These are phyloP conservation scores for Heterodera schachtii DNA, from an alignment of 1,140 invertebrate species.

Conservation along the genomic window DNA sequence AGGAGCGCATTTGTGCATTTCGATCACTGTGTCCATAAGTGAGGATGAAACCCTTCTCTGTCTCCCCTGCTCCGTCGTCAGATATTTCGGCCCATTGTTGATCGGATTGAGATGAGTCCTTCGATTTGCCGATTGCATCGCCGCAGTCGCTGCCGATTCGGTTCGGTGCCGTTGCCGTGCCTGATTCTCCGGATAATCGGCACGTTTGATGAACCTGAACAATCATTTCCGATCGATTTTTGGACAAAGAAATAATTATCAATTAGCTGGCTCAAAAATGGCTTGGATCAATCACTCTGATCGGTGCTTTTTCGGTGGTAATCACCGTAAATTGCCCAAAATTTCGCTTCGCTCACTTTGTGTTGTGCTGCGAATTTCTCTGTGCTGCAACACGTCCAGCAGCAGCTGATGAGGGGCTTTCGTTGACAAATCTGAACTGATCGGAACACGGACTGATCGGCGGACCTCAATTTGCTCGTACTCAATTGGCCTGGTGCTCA, in stretches of 20 bases:
- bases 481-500: background rate
- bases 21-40: conserved; percentile 32
- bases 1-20: conserved; percentile 7
- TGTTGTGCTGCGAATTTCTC: background rate
- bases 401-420: background rate
- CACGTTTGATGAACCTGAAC: conserved; percentile 26
- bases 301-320: too few relatives aligned
- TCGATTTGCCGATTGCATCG: conserved; percentile 13
- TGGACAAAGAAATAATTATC: background rate
- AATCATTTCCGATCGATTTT: background rate
- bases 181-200: conserved; percentile 28
- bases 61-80: conserved; percentile 1
- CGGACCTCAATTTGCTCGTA: background rate
- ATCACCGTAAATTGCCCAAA: too few relatives aligned
- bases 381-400: background rate
- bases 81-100: background rate
- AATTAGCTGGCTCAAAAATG: too few relatives aligned
- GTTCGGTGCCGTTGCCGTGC: conserved; percentile 32
- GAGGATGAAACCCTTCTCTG: conserved; percentile 22
- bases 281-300: too few relatives aligned
- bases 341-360: too few relatives aligned
- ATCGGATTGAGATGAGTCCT: conserved; percentile 11
- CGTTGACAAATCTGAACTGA: background rate
- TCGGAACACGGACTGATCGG: background rate
- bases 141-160: conserved; percentile 27